A percentile compares a stretch with the other conserved stretches of the same genome.
These are phyloP conservation scores for Betta splendens DNA, from an alignment of 2,797 vertebrate genomes.

Conservation along the genomic window DNA sequence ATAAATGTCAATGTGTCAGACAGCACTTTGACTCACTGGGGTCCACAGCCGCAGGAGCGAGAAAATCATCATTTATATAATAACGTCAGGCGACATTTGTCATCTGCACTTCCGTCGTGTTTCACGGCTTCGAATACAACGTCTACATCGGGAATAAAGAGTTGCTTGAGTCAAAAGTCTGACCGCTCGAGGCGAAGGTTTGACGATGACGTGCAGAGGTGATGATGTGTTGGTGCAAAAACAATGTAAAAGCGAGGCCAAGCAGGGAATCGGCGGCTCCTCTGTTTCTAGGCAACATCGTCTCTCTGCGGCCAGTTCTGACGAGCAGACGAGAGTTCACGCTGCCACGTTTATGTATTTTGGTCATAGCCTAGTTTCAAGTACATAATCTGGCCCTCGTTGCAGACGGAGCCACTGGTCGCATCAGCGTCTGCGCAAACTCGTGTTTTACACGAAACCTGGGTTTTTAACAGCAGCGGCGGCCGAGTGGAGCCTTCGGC, in stretches of 20 bases:
- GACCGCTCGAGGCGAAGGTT: neutral
- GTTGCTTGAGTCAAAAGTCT: neutral
- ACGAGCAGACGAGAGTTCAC: constrained; percentile 25
- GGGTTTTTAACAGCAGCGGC: neutral
- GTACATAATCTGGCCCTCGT: neutral
- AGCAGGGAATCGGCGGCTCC: constrained; percentile 19
- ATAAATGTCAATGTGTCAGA: constrained; percentile 58
- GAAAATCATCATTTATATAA: too few species aligned
- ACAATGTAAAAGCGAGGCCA: constrained; percentile 10
- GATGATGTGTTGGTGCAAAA: neutral
- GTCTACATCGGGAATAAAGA: constrained; percentile 18
- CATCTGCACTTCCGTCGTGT: too few species aligned
- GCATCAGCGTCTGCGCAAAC: too few species aligned
- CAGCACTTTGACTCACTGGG: constrained; percentile 23
- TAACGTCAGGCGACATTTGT: too few species aligned
- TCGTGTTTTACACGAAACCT: too few species aligned
- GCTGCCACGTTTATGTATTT: constrained; percentile 22
- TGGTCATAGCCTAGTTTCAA: constrained; percentile 55
- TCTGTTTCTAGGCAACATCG: constrained; percentile 70
- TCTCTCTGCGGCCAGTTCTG: constrained; percentile 24
- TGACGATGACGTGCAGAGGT: neutral
- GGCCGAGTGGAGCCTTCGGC: constrained; percentile 17
- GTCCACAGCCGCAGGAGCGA: too few species aligned
- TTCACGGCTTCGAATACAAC: too few species aligned
- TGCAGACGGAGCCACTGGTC: too few species aligned